Conservation (phyloP, 92 coral and sea anemone species). For the Palythoa heliodiscus region DNA sequence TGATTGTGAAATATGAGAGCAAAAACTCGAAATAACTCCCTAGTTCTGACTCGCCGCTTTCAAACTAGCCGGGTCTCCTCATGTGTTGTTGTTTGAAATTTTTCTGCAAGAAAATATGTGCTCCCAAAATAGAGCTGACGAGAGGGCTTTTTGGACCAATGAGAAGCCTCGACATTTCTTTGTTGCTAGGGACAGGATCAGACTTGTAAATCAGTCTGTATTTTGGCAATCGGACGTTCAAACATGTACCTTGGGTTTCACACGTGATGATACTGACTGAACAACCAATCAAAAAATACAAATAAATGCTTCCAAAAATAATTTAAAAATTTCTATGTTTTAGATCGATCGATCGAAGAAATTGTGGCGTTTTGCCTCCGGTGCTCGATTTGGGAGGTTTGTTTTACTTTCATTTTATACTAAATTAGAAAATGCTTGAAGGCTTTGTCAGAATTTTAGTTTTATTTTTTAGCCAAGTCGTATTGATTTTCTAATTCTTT, state of each 20-base stretch:
- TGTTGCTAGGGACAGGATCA: slow-evolving; percentile 65
- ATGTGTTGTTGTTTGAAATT: slow-evolving; percentile 38
- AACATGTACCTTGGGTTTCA: background rate
- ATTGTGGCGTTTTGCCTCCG: background rate
- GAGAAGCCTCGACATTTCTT: slow-evolving; percentile 12
- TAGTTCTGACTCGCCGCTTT: slow-evolving; percentile 8
- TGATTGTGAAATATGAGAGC: background rate
- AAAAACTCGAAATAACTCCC: background rate
- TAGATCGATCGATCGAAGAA: background rate
- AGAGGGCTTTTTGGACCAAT: slow-evolving; percentile 59
- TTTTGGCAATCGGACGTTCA: slow-evolving; percentile 19
- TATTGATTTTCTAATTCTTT: background rate
- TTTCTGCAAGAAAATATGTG: slow-evolving; percentile 53
- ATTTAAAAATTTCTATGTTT: slow-evolving; percentile 9
- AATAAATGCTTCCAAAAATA: slow-evolving; percentile 37
- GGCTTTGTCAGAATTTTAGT: background rate
- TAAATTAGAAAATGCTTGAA: background rate
- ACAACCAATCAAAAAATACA: slow-evolving; percentile 40
- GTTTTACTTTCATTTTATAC: slow-evolving; percentile 8
- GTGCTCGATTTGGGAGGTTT: slow-evolving; percentile 3
- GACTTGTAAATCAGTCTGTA: slow-evolving; percentile 57
- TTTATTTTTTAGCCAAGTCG: background rate
- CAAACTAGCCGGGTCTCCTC: slow-evolving; percentile 48
- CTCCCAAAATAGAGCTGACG: slow-evolving; percentile 80
- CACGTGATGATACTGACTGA: slow-evolving; percentile 18